Evolutionary conservation across 2,113 vertebrate species (phyloP).

Genomic region (Nycticryphes semicollaris): DNA sequence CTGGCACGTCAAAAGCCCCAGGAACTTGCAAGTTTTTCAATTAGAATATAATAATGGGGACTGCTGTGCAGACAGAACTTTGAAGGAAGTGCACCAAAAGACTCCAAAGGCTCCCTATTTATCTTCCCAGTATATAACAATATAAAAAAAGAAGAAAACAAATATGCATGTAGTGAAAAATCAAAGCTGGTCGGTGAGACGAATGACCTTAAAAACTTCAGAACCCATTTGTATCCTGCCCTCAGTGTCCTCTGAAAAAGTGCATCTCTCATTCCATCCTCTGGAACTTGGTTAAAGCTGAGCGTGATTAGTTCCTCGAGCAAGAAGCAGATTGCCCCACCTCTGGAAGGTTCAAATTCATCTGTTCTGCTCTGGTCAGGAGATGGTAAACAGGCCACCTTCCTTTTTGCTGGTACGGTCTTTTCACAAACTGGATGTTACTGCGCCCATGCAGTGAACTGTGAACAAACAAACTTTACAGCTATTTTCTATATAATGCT

Average conservation of each 20-base stretch:
- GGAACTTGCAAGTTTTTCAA: background rate
- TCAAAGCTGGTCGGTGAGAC: background rate
- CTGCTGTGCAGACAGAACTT: background rate
- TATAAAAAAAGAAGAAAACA: background rate
- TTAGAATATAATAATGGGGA: conserved; percentile 19
- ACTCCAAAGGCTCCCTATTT: conserved; percentile 6
- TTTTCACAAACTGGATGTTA: background rate
- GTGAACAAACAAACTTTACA: background rate
- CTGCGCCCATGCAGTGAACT: background rate
- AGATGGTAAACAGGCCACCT: background rate
- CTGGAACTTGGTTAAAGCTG: background rate
- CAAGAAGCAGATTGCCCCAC: background rate
- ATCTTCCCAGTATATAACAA: background rate
- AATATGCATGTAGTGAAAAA: background rate
- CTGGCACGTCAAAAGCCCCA: conserved; percentile 14
- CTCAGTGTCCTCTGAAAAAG: background rate
- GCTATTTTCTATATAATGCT: background rate
- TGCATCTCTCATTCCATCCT: background rate
- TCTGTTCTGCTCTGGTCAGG: background rate
- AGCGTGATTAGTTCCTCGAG: background rate
- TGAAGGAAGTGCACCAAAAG: background rate
- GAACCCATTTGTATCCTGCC: background rate
- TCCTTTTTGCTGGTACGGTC: background rate
- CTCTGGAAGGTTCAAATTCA: background rate
- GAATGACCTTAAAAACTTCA: background rate